Evolutionary conservation across 2,797 vertebrate species (phyloP).

Genomic region (Tamandua tetradactyla): DNA sequence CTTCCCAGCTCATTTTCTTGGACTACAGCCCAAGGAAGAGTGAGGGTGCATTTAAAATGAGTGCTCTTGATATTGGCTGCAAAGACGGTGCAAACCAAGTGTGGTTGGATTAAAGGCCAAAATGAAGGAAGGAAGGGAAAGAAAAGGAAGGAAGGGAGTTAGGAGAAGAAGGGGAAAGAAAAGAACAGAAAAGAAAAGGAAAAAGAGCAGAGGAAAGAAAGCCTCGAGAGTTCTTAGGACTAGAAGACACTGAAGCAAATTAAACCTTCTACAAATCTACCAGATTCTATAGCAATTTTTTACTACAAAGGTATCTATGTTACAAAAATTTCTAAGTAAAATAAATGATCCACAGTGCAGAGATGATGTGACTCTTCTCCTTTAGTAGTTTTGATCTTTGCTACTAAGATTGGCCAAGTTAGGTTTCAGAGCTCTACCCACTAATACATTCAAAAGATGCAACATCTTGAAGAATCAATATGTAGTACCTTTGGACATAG

Average conservation of each 20-base stretch:
- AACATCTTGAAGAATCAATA: neutral
- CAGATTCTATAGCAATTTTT: neutral
- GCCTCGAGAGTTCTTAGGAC: neutral
- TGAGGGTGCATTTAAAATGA: neutral
- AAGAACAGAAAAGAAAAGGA: neutral
- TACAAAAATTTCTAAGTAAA: neutral
- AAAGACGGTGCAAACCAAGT: neutral
- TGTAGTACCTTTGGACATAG: neutral
- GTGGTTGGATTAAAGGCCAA: neutral
- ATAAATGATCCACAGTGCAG: neutral
- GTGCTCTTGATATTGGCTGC: neutral
- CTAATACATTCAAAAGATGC: neutral
- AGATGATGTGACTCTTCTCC: neutral
- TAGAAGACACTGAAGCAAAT: neutral
- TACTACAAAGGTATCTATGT: neutral
- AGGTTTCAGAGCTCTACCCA: neutral
- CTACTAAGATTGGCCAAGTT: neutral
- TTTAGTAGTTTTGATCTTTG: neutral
- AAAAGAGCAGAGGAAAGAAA: neutral
- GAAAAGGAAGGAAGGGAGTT: neutral
- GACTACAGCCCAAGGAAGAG: neutral
- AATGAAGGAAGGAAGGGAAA: neutral
- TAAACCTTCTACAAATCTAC: conserved; percentile 3
- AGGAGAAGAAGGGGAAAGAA: neutral
- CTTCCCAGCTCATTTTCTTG: neutral